A percentile compares a stretch with the other conserved stretches of the same genome.
Evolutionary conservation across 2,888 invertebrate species (phyloP).

Genomic region (Nephrotoma guestfalica): DNA sequence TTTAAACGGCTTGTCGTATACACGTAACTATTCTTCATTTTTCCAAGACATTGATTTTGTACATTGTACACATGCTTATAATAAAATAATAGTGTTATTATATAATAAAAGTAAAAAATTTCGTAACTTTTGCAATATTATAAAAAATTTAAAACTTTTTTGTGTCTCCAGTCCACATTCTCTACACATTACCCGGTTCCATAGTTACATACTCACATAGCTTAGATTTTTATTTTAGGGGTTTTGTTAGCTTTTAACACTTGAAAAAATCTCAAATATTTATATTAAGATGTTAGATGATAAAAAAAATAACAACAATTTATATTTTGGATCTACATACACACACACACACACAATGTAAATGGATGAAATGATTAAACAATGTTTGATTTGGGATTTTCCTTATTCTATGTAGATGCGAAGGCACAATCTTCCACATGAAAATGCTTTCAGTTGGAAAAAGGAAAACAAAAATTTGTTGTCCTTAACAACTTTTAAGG

Average conservation of each 20-base stretch:
- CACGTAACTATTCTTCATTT: not conserved
- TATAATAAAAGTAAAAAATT: not conserved
- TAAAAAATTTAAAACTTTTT: not conserved
- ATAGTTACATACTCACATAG: not conserved
- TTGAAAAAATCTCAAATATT: not conserved
- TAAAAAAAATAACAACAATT: not conserved
- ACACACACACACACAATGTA: not conserved
- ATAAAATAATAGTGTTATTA: not conserved
- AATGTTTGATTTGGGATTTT: not conserved
- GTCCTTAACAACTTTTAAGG: not conserved
- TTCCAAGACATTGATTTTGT: not conserved
- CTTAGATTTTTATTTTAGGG: not conserved
- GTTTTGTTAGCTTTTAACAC: not conserved
- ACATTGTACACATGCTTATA: not conserved
- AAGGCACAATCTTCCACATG: not conserved
- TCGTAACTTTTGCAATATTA: not conserved
- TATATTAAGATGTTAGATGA: not conserved
- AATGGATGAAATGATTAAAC: not conserved
- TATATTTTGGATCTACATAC: not conserved
- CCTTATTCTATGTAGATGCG: not conserved
- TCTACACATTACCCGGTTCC: not conserved
- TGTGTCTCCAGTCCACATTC: not conserved
- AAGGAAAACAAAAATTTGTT: not conserved
- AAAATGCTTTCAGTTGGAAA: not conserved
- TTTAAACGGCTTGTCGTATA: not conserved